Conservation (phyloP, 2,888 invertebrate genomes). For the Elgonia sp. region DNA sequence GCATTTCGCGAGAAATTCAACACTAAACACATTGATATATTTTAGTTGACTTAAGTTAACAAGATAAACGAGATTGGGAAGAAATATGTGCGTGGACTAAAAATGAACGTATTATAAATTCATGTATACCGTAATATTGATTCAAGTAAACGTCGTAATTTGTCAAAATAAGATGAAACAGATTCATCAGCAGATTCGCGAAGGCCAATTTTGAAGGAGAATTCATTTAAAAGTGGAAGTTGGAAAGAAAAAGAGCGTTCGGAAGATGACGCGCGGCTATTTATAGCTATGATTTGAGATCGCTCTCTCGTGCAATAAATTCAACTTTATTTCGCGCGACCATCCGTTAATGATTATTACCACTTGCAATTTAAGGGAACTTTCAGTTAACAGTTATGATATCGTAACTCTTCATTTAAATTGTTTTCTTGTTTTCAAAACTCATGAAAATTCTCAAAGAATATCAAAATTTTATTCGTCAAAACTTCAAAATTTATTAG, state of each 20-base stretch:
- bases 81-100: constrained; percentile 44
- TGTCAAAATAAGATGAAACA: constrained; percentile 26
- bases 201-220: constrained; percentile 59
- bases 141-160: constrained; percentile 5
- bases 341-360: constrained; percentile 10
- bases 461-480: not conserved
- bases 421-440: not conserved
- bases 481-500: too few species aligned
- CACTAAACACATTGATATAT: not conserved
- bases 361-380: constrained; percentile 12
- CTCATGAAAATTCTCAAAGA: too few species aligned
- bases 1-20: constrained; percentile 5
- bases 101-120: not conserved
- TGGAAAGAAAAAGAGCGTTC: constrained; percentile 48
- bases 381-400: not conserved
- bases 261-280: constrained; percentile 66
- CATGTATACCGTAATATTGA: not conserved
- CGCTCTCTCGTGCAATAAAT: constrained; percentile 45
- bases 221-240: constrained; percentile 53
- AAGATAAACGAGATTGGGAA: not conserved
- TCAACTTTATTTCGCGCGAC: constrained; percentile 57
- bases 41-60: not conserved
- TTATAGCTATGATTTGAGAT: constrained; percentile 70
- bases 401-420: not conserved
- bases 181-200: constrained; percentile 4